Evolutionary conservation across 2,113 vertebrate genomes (phyloP).

Genomic region (Bathybates hornii): DNA sequence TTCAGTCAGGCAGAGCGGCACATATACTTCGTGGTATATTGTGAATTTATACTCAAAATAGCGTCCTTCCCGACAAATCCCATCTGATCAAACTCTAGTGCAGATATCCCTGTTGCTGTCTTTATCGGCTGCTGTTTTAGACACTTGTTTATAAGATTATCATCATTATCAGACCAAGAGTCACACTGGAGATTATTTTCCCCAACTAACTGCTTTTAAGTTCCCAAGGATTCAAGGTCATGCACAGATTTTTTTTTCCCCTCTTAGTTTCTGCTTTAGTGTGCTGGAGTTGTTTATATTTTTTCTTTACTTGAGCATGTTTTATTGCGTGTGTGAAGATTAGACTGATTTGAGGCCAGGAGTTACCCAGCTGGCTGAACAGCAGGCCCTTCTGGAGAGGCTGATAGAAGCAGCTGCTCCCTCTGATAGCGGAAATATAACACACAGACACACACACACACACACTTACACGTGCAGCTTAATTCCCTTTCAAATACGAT

Average conservation of each 20-base stretch:
- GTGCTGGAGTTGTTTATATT: background rate
- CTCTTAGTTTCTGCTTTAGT: background rate
- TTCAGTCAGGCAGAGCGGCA: slow-evolving; percentile 6
- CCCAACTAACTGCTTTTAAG: background rate
- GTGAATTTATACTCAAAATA: background rate
- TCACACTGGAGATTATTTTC: background rate
- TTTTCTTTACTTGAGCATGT: slow-evolving; percentile 2
- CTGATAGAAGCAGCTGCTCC: slow-evolving; percentile 62
- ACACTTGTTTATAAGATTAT: background rate
- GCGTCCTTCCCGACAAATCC: background rate
- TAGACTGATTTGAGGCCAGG: slow-evolving; percentile 65
- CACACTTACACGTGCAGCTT: background rate
- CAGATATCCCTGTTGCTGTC: background rate
- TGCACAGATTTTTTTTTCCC: slow-evolving; percentile 15
- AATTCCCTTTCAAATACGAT: slow-evolving; percentile 33
- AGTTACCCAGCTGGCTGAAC: slow-evolving; percentile 69
- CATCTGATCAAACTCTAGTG: background rate
- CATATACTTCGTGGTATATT: background rate
- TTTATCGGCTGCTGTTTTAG: background rate
- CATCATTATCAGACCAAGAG: background rate
- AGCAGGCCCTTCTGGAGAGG: slow-evolving; percentile 66
- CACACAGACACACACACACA: background rate
- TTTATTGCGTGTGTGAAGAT: slow-evolving; percentile 58
- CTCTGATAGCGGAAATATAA: slow-evolving; percentile 42
- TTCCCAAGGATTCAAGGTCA: slow-evolving; percentile 38